A percentile compares a stretch with the other conserved stretches of the same genome.
phyloP scores from a whole-genome alignment of 2,113 vertebrate species.

The Eretmochelys imbricata region DNA sequence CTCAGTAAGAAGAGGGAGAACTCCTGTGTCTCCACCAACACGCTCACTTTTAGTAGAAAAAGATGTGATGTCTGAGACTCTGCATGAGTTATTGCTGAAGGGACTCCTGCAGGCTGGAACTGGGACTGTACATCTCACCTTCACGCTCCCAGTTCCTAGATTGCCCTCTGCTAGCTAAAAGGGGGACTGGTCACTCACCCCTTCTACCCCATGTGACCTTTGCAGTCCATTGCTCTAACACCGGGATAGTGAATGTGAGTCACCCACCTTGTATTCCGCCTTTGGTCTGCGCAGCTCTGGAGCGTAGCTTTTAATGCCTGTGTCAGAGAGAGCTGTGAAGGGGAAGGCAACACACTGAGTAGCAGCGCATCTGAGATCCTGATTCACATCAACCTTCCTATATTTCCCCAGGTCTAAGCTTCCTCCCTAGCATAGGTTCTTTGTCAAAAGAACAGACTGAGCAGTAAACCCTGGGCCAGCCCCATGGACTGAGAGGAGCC shows the following conservation, averaged over 20 bases:
- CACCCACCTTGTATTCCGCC: constrained; percentile 90
- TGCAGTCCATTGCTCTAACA: background rate
- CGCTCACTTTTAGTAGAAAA: background rate
- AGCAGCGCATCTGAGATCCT: background rate
- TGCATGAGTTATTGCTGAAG: background rate
- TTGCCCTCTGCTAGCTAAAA: constrained; percentile 20
- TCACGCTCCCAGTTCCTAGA: background rate
- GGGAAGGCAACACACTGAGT: constrained; percentile 38
- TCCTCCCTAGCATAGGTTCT: background rate
- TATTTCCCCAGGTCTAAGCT: background rate
- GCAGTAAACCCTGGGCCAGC: background rate
- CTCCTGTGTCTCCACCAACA: background rate
- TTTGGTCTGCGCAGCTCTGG: constrained; percentile 91
- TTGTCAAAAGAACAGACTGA: background rate
- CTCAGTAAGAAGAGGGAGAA: background rate
- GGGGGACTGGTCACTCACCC: background rate
- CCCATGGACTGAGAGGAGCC: background rate
- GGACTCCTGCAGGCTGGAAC: background rate
- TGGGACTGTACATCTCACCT: background rate
- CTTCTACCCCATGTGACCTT: background rate
- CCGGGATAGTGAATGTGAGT: background rate
- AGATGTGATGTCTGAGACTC: background rate
- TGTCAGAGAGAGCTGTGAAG: constrained; percentile 81
- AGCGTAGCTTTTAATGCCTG: constrained; percentile 82
- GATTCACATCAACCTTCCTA: background rate